Evolutionary conservation across 2,113 vertebrate genomes (phyloP).

Genomic region (Carassius carassius): DNA sequence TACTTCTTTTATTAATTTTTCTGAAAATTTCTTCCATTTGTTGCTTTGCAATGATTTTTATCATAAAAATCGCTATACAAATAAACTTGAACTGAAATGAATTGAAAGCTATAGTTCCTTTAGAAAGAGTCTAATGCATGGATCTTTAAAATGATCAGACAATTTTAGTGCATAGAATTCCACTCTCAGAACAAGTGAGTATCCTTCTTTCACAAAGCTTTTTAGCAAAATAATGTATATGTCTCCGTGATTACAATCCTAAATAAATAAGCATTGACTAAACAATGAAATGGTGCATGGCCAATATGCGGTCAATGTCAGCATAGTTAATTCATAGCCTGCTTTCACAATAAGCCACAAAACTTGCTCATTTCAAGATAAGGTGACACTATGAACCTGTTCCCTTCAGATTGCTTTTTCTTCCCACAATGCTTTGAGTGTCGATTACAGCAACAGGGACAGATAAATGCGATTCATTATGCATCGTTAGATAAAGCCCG

Average conservation of each 20-base stretch:
- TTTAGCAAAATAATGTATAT: neutral
- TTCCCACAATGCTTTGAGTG: conserved; percentile 36
- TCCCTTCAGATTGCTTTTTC: conserved; percentile 14
- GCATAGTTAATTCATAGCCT: conserved; percentile 24
- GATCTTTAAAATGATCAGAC: neutral
- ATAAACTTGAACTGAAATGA: too few species aligned
- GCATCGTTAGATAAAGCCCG: conserved; percentile 40
- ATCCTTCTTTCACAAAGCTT: neutral
- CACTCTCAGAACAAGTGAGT: too few species aligned
- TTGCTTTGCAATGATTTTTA: too few species aligned
- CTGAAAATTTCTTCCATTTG: too few species aligned
- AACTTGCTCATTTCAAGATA: conserved; percentile 34
- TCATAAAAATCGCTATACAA: too few species aligned
- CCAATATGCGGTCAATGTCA: conserved; percentile 4
- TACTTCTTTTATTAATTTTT: too few species aligned
- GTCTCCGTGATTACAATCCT: neutral
- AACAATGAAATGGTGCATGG: neutral
- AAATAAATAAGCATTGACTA: neutral
- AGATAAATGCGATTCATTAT: conserved; percentile 39
- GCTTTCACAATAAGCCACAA: conserved; percentile 29
- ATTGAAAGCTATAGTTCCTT: too few species aligned
- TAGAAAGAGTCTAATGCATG: neutral
- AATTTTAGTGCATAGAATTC: too few species aligned
- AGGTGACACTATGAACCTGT: conserved; percentile 34
- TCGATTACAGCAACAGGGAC: conserved; percentile 43